These are phyloP conservation scores for Scytalopus superciliaris DNA, from an alignment of 2,113 vertebrate genomes.

Conservation along the genomic window DNA sequence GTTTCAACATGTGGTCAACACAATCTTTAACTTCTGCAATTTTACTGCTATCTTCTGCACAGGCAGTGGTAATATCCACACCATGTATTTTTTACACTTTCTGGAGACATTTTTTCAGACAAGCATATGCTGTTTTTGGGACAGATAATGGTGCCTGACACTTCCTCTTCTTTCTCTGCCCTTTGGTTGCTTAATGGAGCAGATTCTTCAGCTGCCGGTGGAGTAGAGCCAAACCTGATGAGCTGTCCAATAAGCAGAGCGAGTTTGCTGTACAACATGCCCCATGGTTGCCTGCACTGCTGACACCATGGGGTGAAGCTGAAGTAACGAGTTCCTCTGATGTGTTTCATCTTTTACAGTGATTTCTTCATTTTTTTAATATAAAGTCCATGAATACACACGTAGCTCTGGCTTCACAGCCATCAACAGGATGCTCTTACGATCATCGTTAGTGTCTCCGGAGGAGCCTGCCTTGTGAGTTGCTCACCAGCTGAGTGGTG, in stretches of 20 bases:
- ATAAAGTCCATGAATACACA: neutral
- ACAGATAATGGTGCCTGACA: neutral
- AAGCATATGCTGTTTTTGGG: neutral
- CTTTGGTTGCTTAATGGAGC: neutral
- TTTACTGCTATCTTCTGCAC: neutral
- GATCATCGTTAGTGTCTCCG: neutral
- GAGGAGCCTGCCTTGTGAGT: neutral
- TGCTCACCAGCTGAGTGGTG: neutral
- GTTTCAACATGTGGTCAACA: neutral
- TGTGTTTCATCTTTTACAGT: neutral
- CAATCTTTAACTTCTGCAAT: no score
- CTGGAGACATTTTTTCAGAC: neutral
- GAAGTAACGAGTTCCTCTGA: neutral
- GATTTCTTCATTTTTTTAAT: neutral
- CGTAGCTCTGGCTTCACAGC: neutral
- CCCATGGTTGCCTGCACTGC: neutral
- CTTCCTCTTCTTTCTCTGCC: neutral
- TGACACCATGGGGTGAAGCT: neutral
- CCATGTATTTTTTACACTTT: neutral
- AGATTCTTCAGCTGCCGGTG: neutral
- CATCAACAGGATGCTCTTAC: neutral
- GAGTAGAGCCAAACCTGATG: neutral
- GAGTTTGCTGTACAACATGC: neutral
- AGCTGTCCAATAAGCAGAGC: neutral
- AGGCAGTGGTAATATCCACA: neutral